These are phyloP conservation scores for Ailurus styani DNA, from an alignment of 2,113 vertebrate genomes.

Conservation along the genomic window DNA sequence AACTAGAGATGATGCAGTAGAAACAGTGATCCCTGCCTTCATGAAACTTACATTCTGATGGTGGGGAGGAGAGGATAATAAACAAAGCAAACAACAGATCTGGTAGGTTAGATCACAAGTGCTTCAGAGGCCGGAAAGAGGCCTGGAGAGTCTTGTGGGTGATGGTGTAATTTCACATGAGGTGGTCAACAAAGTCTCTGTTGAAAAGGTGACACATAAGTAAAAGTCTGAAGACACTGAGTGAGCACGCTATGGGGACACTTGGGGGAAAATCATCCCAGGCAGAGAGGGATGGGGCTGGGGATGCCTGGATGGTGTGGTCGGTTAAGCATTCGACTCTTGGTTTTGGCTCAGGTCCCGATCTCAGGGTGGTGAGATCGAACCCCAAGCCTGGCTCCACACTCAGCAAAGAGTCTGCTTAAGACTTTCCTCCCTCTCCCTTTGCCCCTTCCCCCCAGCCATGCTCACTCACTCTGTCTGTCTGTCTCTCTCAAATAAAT, in stretches of 20 bases:
- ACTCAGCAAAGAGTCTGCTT: not conserved
- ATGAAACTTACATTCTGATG: not conserved
- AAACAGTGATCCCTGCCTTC: not conserved
- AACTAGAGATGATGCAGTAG: not conserved
- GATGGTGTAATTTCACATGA: not conserved
- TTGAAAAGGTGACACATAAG: not conserved
- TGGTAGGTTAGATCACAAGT: not conserved
- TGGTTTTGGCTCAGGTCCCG: not conserved
- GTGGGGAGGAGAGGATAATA: not conserved
- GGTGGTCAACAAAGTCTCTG: not conserved
- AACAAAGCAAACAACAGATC: not conserved
- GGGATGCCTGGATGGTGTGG: not conserved
- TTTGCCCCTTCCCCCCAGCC: not conserved
- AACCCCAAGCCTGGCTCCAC: not conserved
- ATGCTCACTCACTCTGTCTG: not conserved
- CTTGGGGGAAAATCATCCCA: not conserved
- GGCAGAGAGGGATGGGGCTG: not conserved
- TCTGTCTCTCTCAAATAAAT: not conserved
- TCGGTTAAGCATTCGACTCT: not conserved
- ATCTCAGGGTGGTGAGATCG: not conserved
- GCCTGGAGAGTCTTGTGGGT: not conserved
- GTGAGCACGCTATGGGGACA: fast-evolving
- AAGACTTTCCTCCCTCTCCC: not conserved
- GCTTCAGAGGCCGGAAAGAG: not conserved
- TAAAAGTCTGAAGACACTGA: not conserved